phyloP scores from a whole-genome alignment of 2,797 vertebrate species.

The Catharus ustulatus region DNA sequence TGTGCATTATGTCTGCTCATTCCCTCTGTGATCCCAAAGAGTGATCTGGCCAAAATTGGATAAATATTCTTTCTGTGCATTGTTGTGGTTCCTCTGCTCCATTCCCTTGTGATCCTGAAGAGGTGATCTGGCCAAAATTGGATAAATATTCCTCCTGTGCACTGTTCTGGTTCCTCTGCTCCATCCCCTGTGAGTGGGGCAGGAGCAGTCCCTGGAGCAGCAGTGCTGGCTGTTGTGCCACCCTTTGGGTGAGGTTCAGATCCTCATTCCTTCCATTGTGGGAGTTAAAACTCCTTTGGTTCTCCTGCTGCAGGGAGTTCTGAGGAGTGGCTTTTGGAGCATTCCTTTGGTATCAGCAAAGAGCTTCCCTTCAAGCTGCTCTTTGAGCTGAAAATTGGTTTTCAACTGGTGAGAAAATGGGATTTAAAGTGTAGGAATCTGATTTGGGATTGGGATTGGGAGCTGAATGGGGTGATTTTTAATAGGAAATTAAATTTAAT shows the following conservation, averaged over 20 bases:
- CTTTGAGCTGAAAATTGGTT: background rate
- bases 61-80: background rate
- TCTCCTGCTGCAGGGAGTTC: background rate
- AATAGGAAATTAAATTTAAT: background rate
- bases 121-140: no score
- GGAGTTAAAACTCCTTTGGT: background rate
- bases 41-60: no score
- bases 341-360: slow-evolving; percentile 38
- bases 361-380: background rate
- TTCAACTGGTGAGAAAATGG: background rate
- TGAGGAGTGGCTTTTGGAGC: slow-evolving; percentile 51
- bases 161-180: no score
- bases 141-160: no score
- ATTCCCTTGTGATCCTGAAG: no score
- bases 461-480: background rate
- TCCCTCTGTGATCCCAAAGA: no score
- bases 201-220: background rate
- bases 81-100: background rate
- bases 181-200: no score
- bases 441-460: background rate
- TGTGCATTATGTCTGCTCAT: no score
- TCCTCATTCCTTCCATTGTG: slow-evolving; percentile 63
- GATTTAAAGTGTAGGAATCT: background rate
- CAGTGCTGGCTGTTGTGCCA: background rate
- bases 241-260: slow-evolving; percentile 51